Evolutionary conservation across 1,140 invertebrate genomes (phyloP).

Genomic region (Diorhabda sublineata): DNA sequence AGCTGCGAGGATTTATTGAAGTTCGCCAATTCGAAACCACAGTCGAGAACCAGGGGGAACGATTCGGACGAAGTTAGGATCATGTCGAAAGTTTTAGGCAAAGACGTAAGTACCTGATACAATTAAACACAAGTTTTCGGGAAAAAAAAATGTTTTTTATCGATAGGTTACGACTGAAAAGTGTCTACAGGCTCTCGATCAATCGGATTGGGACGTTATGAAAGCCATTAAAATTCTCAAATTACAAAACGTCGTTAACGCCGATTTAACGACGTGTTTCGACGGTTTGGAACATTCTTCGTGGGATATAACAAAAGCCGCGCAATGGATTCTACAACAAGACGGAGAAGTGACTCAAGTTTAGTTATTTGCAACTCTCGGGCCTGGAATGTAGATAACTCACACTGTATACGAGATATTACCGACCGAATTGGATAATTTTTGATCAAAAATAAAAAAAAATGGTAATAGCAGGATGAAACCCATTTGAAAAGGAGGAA

Average conservation of each 20-base stretch:
- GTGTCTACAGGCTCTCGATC: constrained; percentile 75
- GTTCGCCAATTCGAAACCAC: constrained; percentile 81
- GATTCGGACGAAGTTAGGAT: constrained; percentile 88
- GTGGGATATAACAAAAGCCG: constrained; percentile 46
- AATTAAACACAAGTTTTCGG: background rate
- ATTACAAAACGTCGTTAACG: constrained; percentile 61
- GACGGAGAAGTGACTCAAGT: constrained; percentile 45
- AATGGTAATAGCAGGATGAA: no score
- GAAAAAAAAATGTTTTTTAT: background rate
- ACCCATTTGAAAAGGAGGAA: no score
- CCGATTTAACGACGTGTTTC: constrained; percentile 40
- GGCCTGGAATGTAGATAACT: no score
- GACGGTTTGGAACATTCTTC: constrained; percentile 40
- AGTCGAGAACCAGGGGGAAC: constrained; percentile 73
- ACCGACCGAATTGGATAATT: no score
- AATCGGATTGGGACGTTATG: constrained; percentile 84
- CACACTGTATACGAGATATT: no score
- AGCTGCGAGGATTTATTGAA: constrained; percentile 90
- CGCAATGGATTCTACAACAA: constrained; percentile 45
- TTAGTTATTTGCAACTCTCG: constrained; percentile 10
- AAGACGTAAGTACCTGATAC: constrained; percentile 58
- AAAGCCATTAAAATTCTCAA: constrained; percentile 83
- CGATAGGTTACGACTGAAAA: constrained; percentile 70
- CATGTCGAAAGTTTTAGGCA: constrained; percentile 84
- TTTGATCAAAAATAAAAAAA: no score